Base-by-base conservation (phyloP, 2,888 invertebrate genomes). In the Eilema depressum region DNA sequence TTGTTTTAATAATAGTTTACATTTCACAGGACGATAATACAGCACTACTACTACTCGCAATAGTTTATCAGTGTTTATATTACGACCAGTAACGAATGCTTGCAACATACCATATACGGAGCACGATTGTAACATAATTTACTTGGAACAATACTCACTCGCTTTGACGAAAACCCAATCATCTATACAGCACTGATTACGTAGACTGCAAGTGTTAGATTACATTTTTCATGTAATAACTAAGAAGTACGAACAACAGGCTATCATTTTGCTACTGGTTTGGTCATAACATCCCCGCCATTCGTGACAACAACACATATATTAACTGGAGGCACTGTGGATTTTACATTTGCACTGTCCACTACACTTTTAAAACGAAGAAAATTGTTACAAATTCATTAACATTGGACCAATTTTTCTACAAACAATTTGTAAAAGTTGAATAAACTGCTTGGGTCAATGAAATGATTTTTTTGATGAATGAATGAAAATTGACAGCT, bases 141-240 rank as follows among this genome's bases (percentile, higher is more conserved):
- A 65, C 30, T 60, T 60, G 3, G 63, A 68, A 69, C 14, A 66
- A 14, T 53, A 62, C 77, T 76, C 53, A 79, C 82, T 69, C 70
- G 70, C 70, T 65, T 68, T 68, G 56, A 62, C 5, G 25, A 75
- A 75, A 71, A 57, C 61, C 26, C 64, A 74, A 69, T 59, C 70
- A 68, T 73, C 63, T 62, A 25, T 67, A 60, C n/a, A 14, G 12
- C 3, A 65, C 28, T 56, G 30, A 30, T 60, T 28, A 69, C 69
- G 61, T 59, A 28, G 37, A 37, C 62, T 64, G 53, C 63, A 59
- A 30, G 61, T 68, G 62, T 63, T 68, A 14, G 63, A 71, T 69
- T 74, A 69, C 66, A 75, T 81, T 79, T 81, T 81, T 81, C 56
- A 23, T 66, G 25, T 30, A 17, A 41, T 70, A 72, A 67, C 65